Conservation (phyloP, 1,140 invertebrate species). For the Scaptomyza graminum region DNA sequence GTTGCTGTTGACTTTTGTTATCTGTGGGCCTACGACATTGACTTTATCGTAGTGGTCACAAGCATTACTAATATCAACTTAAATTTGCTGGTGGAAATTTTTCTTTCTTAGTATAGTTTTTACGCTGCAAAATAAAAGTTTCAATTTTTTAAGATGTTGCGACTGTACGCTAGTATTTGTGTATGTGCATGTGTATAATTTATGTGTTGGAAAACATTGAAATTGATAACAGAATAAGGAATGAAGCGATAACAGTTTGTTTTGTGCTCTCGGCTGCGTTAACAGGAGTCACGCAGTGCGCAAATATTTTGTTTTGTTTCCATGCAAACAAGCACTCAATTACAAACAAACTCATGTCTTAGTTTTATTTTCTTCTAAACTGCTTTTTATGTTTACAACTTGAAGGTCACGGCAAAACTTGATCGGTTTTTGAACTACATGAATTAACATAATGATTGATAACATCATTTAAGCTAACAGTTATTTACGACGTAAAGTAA, state of each 20-base stretch:
- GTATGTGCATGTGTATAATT: constrained; percentile 63
- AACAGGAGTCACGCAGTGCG: background rate
- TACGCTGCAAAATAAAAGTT: constrained; percentile 44
- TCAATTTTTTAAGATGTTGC: constrained; percentile 70
- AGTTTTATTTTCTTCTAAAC: background rate
- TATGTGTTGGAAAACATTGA: constrained; percentile 31
- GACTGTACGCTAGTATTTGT: constrained; percentile 70
- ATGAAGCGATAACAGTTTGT: background rate
- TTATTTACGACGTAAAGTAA: background rate
- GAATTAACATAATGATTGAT: no score
- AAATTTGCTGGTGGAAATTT: constrained; percentile 1
- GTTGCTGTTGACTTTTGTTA: constrained; percentile 21
- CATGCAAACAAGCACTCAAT: background rate
- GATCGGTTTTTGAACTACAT: no score
- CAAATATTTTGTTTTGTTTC: background rate
- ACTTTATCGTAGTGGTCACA: constrained; percentile 4
- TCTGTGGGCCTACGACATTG: constrained; percentile 42
- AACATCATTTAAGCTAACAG: background rate
- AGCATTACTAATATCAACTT: constrained; percentile 19
- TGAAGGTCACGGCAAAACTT: no score
- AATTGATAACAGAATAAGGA: background rate
- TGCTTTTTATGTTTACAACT: no score
- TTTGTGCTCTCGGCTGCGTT: background rate
- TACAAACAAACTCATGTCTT: background rate
- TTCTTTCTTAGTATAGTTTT: constrained; percentile 19